Evolutionary conservation across 2,888 invertebrate genomes (phyloP).

Genomic region (Drosophila formosana): DNA sequence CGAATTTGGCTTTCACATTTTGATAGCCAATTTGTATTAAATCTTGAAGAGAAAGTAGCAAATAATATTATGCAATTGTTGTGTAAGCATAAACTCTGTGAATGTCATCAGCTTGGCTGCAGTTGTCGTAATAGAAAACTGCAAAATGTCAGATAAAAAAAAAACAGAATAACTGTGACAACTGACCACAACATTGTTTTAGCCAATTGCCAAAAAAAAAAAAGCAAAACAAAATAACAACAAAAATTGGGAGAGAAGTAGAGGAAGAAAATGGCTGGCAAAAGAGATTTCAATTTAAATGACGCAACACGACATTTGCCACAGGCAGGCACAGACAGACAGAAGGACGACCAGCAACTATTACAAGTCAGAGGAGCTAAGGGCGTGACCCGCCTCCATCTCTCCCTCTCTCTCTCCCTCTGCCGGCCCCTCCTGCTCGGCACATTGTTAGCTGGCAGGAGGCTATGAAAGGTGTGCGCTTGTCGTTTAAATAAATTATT

Average conservation of each 20-base stretch:
- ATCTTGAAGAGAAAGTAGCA: neutral
- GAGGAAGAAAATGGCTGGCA: slow-evolving; percentile 41
- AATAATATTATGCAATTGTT: slow-evolving; percentile 2
- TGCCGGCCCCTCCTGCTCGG: neutral
- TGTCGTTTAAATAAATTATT: slow-evolving; percentile 85
- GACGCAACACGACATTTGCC: slow-evolving; percentile 64
- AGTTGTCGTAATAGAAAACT: neutral
- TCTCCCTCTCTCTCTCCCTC: no score
- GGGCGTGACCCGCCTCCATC: slow-evolving; percentile 35
- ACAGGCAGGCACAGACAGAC: neutral
- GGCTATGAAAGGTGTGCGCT: slow-evolving; percentile 74
- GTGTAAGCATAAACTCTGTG: neutral
- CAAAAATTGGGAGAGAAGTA: neutral
- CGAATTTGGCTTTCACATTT: neutral
- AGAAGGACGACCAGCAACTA: slow-evolving; percentile 36
- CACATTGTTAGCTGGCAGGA: neutral
- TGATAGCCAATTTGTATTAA: neutral
- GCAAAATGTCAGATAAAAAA: neutral
- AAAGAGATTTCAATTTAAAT: slow-evolving; percentile 77
- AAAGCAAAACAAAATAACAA: slow-evolving; percentile 11
- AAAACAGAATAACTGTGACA: neutral
- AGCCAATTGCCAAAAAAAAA: slow-evolving; percentile 34
- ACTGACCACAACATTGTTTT: slow-evolving; percentile 39
- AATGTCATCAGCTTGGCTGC: neutral
- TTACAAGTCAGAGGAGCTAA: slow-evolving; percentile 15